A percentile compares a stretch with the other conserved stretches of the same genome.
These are phyloP conservation scores for Fukomys damarensis DNA, from an alignment of 2,113 vertebrate species.

Conservation along the genomic window DNA sequence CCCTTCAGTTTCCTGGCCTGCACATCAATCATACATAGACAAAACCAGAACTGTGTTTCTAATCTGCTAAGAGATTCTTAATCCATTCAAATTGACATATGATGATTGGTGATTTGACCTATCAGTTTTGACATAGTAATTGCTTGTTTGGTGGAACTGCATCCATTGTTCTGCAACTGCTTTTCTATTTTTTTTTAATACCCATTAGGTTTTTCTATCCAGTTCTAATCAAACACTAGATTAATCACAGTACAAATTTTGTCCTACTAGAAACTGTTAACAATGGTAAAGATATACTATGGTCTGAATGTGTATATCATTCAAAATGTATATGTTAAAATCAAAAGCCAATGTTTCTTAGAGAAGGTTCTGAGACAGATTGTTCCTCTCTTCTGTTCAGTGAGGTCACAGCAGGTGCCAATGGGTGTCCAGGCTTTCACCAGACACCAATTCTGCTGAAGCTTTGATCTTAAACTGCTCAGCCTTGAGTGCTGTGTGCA, in stretches of 20 bases:
- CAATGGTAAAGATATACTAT: not conserved
- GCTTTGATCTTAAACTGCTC: not conserved
- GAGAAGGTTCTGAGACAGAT: no score
- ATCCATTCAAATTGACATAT: not conserved
- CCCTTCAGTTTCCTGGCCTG: not conserved
- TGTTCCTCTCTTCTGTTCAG: not conserved
- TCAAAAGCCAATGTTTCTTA: not conserved
- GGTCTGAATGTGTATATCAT: not conserved
- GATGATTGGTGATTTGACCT: no score
- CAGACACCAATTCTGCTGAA: not conserved
- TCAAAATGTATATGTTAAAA: not conserved
- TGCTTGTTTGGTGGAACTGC: not conserved
- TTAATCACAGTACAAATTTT: not conserved
- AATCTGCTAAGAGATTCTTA: not conserved
- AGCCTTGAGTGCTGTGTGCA: not conserved
- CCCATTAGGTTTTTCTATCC: not conserved
- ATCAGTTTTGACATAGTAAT: not conserved
- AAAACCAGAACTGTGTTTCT: not conserved
- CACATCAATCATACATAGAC: not conserved
- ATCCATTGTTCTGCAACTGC: not conserved
- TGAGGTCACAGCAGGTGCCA: accelerated
- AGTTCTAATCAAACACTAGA: not conserved
- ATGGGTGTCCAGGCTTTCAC: no score
- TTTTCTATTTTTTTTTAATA: not conserved
- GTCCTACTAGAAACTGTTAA: not conserved